These are phyloP conservation scores for Halictus rubicundus DNA, from an alignment of 1,140 invertebrate genomes.

Conservation along the genomic window DNA sequence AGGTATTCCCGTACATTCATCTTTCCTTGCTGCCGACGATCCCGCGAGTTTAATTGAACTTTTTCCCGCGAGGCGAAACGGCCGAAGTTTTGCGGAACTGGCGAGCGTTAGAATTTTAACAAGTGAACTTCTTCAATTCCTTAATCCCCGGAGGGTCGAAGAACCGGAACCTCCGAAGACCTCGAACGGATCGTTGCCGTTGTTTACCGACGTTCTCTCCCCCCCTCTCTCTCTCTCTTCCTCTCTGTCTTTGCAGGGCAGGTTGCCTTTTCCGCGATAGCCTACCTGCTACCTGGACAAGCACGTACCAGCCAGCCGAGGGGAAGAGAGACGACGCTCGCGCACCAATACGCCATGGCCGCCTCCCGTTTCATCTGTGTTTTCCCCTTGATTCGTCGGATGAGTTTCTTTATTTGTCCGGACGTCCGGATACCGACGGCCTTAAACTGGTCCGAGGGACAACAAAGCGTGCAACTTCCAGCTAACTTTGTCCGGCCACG, in stretches of 20 bases:
- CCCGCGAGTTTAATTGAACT: slow-evolving; percentile 48
- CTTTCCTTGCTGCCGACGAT: background rate
- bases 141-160: slow-evolving; percentile 24
- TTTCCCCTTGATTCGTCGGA: slow-evolving; percentile 29
- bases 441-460: slow-evolving; percentile 43
- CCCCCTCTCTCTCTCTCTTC: background rate
- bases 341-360: too few species aligned
- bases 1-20: background rate
- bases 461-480: slow-evolving; percentile 56
- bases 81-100: slow-evolving; percentile 28
- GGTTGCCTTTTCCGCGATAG: slow-evolving; percentile 4
- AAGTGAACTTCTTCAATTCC: slow-evolving; percentile 51
- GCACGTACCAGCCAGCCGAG: background rate
- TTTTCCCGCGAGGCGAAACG: slow-evolving; percentile 40
- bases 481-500: slow-evolving; percentile 49
- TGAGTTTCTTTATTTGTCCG: slow-evolving; percentile 53
- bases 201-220: slow-evolving; percentile 36
- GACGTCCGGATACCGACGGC: slow-evolving; percentile 38
- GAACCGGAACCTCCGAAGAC: slow-evolving; percentile 15
- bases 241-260: too few species aligned
- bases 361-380: background rate
- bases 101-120: slow-evolving; percentile 58
- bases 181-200: slow-evolving; percentile 12
- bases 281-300: too few species aligned
- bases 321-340: background rate